phyloP scores from a whole-genome alignment of 1,140 invertebrate genomes.

The Ctenoplectra terminalis region DNA sequence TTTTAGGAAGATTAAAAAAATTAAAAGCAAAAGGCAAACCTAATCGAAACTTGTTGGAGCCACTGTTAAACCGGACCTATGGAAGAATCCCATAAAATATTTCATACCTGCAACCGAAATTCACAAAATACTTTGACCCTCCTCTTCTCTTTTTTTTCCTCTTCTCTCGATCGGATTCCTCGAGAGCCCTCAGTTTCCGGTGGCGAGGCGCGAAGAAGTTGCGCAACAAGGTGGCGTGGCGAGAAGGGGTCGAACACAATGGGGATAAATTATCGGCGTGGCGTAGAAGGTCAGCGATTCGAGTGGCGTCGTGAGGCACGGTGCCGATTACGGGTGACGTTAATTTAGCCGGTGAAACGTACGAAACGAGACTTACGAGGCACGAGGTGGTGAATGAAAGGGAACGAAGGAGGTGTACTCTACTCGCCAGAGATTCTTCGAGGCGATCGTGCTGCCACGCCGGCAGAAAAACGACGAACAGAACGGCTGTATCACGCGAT shows the following conservation, averaged over 20 bases:
- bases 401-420: constrained; percentile 21
- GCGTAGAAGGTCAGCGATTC: not conserved
- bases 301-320: constrained; percentile 18
- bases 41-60: too few relatives aligned
- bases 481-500: constrained; percentile 65
- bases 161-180: not conserved
- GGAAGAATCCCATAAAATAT: not conserved
- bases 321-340: constrained; percentile 44
- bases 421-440: constrained; percentile 51
- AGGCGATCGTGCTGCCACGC: constrained; percentile 43
- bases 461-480: constrained; percentile 49
- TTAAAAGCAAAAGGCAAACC: too few relatives aligned
- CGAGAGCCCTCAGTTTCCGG: constrained; percentile 15
- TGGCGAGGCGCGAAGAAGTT: not conserved
- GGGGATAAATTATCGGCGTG: constrained; percentile 44
- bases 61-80: too few relatives aligned
- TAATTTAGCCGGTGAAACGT: constrained; percentile 55
- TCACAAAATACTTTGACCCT: not conserved
- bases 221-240: constrained; percentile 24
- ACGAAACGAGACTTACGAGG: constrained; percentile 34
- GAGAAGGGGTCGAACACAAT: constrained; percentile 28
- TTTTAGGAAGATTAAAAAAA: too few relatives aligned
- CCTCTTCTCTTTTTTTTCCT: not conserved
- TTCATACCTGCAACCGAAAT: not conserved
- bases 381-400: constrained; percentile 60